Evolutionary conservation across 2,113 vertebrate species (phyloP).

Genomic region (Ardeotis arabs): DNA sequence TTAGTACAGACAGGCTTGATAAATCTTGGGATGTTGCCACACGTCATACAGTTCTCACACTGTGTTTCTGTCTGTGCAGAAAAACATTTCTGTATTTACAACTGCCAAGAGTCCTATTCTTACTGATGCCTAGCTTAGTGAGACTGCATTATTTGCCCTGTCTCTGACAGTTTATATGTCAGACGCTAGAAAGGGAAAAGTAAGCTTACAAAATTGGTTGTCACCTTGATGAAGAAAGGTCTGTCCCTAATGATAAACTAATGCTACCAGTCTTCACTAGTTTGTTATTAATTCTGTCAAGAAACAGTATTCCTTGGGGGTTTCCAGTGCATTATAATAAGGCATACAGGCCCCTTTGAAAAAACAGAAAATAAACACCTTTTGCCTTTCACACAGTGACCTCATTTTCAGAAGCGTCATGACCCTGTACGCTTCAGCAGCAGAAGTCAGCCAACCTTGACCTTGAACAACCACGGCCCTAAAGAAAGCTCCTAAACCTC

Average conservation of each 20-base stretch:
- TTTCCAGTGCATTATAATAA: neutral
- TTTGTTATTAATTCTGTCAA: constrained; percentile 41
- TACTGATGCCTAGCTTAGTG: constrained; percentile 57
- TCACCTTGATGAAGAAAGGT: constrained; percentile 68
- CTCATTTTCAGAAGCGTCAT: neutral
- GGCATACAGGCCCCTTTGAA: neutral
- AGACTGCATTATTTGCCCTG: constrained; percentile 69
- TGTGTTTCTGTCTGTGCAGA: constrained; percentile 52
- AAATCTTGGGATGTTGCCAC: constrained; percentile 68
- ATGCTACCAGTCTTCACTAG: constrained; percentile 65
- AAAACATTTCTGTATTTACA: constrained; percentile 70
- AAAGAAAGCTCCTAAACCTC: neutral
- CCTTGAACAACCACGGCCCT: neutral
- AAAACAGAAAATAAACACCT: neutral
- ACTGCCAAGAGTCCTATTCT: constrained; percentile 68
- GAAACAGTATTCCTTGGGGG: constrained; percentile 37
- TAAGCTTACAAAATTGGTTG: constrained; percentile 75
- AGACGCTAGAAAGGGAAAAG: constrained; percentile 66
- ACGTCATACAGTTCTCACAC: constrained; percentile 50
- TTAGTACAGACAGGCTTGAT: constrained; percentile 59
- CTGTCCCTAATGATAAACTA: constrained; percentile 69
- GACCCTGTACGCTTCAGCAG: neutral
- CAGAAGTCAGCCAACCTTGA: neutral
- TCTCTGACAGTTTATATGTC: constrained; percentile 74
- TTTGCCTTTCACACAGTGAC: neutral